These are phyloP conservation scores for Triops cancriformis DNA, from an alignment of 1,140 invertebrate genomes.

Conservation along the genomic window DNA sequence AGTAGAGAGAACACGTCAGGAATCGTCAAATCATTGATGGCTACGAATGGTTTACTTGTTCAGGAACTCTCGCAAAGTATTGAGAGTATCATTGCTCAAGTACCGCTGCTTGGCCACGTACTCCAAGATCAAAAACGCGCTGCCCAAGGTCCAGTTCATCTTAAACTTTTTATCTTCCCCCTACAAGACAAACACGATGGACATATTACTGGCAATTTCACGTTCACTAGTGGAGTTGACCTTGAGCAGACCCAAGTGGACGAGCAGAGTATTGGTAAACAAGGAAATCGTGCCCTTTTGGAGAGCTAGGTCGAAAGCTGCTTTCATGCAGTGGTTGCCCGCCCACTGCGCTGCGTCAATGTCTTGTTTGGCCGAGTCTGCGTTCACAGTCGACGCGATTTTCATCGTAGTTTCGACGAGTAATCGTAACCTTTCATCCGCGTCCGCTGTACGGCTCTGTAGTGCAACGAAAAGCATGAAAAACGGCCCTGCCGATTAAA, in stretches of 20 bases:
- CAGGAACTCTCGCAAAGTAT: not conserved
- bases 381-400: conserved; percentile 47
- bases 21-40: too few relatives aligned
- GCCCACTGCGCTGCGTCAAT: conserved; percentile 45
- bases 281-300: conserved; percentile 43
- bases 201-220: not conserved
- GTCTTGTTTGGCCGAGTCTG: conserved; percentile 45
- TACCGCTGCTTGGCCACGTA: not conserved
- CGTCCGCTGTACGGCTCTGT: conserved; percentile 42
- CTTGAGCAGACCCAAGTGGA: conserved; percentile 60
- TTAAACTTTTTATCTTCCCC: not conserved
- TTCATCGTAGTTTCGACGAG: conserved; percentile 41
- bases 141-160: not conserved
- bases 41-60: not conserved
- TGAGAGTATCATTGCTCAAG: not conserved
- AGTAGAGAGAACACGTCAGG: too few relatives aligned
- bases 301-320: conserved; percentile 49
- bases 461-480: conserved; percentile 35
- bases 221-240: conserved; percentile 36
- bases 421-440: conserved; percentile 40
- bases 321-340: conserved; percentile 48
- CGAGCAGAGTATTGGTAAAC: conserved; percentile 55
- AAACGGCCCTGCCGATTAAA: too few relatives aligned
- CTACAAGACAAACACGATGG: not conserved
- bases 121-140: not conserved